A percentile compares a stretch with the other conserved stretches of the same genome.
Conservation (phyloP, 2,797 vertebrate species). For the Coccyzus lansbergi region DNA sequence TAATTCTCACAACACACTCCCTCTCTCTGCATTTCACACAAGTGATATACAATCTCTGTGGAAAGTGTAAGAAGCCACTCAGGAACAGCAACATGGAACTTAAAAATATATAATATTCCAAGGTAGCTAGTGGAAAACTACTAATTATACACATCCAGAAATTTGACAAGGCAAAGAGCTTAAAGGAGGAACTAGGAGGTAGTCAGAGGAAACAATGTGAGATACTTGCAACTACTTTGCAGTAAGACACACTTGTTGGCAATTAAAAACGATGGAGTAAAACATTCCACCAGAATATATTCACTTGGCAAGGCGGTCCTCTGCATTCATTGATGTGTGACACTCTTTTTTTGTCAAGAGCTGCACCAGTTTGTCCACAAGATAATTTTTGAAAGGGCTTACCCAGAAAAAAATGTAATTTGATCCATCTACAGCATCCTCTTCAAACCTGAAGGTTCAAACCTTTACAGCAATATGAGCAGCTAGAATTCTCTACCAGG, state of each 20-base stretch:
- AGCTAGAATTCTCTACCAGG: neutral
- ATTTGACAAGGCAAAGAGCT: neutral
- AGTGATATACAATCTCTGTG: rapidly evolving
- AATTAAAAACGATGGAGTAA: neutral
- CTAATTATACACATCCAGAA: neutral
- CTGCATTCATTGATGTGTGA: rapidly evolving
- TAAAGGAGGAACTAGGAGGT: rapidly evolving
- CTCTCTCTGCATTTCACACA: neutral
- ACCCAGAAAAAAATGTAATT: no score
- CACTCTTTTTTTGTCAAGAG: neutral
- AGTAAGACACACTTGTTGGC: rapidly evolving
- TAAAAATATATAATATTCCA: neutral
- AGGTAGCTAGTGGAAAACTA: neutral
- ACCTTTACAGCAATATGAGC: neutral
- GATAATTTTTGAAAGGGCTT: no score
- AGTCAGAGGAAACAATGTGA: neutral
- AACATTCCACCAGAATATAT: neutral
- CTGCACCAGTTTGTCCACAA: neutral
- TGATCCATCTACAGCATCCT: neutral
- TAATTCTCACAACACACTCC: neutral
- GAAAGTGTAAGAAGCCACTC: neutral
- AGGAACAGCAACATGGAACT: neutral
- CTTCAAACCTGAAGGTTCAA: neutral
- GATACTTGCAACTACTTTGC: neutral
- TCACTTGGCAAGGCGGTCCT: neutral